A percentile compares a stretch with the other conserved stretches of the same genome.
These are phyloP conservation scores for Rattus norvegicus DNA, from an alignment of 2,113 vertebrate species.

Conservation along the genomic window GRCr8 NC_086020.1:84205501-84206000, in stretches of 20 bases:
- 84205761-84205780: not conserved
- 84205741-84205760: not conserved
- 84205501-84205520: no score
- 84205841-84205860: not conserved
- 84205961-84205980: slow-evolving; percentile 9
- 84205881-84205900: slow-evolving; percentile 37
- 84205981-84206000: slow-evolving; percentile 11
- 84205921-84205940: not conserved
- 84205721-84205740: not conserved
- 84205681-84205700: not conserved
- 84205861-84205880: not conserved
- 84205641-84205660: not conserved
- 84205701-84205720: not conserved
- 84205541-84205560: not conserved
- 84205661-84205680: not conserved
- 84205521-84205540: no score
- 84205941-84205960: not conserved
- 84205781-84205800: not conserved
- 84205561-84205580: not conserved
- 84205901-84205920: not conserved
- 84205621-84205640: not conserved
- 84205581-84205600: not conserved
- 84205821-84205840: not conserved
- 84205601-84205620: not conserved
- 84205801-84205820: not conserved